Evolutionary conservation across 1,140 invertebrate genomes (phyloP).

Genomic region (Colletes gigas): DNA sequence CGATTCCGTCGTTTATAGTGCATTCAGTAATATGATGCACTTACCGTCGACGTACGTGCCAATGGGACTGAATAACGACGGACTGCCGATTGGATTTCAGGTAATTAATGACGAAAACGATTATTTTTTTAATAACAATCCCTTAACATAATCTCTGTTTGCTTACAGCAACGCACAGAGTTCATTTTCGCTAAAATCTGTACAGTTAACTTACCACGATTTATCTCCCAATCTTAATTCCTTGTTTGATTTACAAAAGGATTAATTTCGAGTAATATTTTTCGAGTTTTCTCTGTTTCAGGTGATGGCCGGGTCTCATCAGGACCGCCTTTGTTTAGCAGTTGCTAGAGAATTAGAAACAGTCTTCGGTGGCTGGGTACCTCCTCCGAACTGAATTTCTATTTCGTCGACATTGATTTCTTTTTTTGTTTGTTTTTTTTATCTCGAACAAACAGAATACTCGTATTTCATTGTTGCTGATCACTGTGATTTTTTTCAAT

Average conservation of each 20-base stretch:
- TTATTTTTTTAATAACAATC: not conserved
- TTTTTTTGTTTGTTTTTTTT: too few species aligned
- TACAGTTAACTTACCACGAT: too few species aligned
- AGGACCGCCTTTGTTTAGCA: constrained; percentile 88
- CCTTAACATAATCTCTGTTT: too few species aligned
- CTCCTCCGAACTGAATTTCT: constrained; percentile 31
- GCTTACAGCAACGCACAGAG: too few species aligned
- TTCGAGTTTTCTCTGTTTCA: constrained; percentile 58
- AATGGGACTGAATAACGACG: constrained; percentile 84
- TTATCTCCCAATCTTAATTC: too few species aligned
- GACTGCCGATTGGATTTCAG: constrained; percentile 89
- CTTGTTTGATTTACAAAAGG: too few species aligned
- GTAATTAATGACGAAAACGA: constrained; percentile 67
- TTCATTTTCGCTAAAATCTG: too few species aligned
- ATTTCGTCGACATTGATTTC: not conserved
- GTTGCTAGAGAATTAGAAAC: constrained; percentile 90
- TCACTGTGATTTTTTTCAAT: not conserved
- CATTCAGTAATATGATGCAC: constrained; percentile 88
- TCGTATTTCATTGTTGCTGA: not conserved
- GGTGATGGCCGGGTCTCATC: constrained; percentile 83
- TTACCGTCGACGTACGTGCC: constrained; percentile 89
- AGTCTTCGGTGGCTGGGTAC: constrained; percentile 90
- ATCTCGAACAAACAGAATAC: too few species aligned
- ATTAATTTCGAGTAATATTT: too few species aligned
- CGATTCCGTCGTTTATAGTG: constrained; percentile 86